Evolutionary conservation across 2,888 invertebrate species (phyloP).

Genomic region (Erpobdella octoculata): DNA sequence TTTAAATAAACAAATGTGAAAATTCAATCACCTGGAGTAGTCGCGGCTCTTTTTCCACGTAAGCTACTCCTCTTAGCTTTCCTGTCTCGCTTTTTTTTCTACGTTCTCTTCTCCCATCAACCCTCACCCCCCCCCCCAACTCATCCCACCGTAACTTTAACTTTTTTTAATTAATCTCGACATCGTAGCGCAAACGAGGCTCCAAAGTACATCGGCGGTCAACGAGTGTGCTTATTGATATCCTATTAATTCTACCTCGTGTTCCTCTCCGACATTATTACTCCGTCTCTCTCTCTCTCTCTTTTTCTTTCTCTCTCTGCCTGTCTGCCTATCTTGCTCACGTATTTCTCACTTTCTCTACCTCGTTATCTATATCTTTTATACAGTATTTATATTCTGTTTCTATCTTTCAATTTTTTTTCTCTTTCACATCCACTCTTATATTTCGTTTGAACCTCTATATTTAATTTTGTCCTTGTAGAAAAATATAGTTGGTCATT

Average conservation of each 20-base stretch:
- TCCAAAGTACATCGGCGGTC: neutral
- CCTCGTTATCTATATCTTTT: neutral
- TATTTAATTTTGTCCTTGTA: neutral
- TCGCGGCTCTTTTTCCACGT: no score
- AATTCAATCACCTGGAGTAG: no score
- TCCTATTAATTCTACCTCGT: neutral
- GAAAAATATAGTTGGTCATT: neutral
- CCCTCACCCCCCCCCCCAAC: no score
- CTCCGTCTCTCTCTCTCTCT: neutral
- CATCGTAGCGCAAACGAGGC: no score
- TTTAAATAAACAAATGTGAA: no score
- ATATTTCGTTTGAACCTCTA: neutral
- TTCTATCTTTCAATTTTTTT: neutral
- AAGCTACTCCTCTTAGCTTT: no score
- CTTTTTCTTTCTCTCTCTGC: neutral
- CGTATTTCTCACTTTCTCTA: neutral
- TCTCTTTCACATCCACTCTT: neutral
- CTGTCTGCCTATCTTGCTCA: neutral
- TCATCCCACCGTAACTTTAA: no score
- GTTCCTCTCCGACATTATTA: neutral
- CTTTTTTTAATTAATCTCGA: no score
- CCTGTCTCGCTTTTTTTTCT: no score
- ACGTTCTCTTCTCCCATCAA: no score
- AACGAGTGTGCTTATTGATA: neutral
- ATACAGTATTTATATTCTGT: neutral